A percentile compares a stretch with the other conserved stretches of the same genome.
Evolutionary conservation across 2,797 vertebrate species (phyloP).

Genomic region (Balearica regulorum): DNA sequence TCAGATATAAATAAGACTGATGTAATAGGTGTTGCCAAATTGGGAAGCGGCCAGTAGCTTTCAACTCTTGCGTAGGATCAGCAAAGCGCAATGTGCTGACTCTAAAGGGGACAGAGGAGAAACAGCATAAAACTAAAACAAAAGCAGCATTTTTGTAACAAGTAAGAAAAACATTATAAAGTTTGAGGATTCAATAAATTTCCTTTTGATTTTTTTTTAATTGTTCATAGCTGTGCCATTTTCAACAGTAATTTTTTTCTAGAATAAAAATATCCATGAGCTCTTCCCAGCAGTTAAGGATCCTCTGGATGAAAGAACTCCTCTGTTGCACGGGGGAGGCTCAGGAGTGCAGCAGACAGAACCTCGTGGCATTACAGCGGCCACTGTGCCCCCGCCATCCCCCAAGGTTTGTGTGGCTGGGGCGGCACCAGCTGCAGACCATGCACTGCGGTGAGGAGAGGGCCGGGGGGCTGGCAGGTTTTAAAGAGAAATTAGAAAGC

Average conservation of each 20-base stretch:
- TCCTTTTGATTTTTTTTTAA: neutral
- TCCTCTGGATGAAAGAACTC: neutral
- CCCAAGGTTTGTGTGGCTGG: too few species aligned
- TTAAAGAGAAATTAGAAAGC: neutral
- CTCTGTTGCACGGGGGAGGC: too few species aligned
- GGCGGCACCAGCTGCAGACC: neutral
- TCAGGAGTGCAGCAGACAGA: neutral
- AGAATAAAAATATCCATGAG: neutral
- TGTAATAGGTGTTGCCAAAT: neutral
- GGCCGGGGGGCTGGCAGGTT: fast-evolving
- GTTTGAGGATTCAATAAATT: neutral
- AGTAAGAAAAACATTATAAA: neutral
- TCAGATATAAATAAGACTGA: neutral
- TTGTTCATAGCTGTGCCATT: neutral
- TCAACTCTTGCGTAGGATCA: neutral
- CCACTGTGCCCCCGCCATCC: neutral
- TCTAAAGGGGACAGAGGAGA: neutral
- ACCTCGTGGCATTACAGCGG: fast-evolving
- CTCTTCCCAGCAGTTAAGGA: neutral
- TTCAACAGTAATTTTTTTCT: neutral
- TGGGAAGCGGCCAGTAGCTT: neutral
- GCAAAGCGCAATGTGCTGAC: neutral
- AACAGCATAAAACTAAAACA: neutral
- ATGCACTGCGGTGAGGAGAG: fast-evolving
- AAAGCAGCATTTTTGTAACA: neutral